Evolutionary conservation across 2,888 invertebrate species (phyloP).

Genomic region (Notocelia uddmanniana): DNA sequence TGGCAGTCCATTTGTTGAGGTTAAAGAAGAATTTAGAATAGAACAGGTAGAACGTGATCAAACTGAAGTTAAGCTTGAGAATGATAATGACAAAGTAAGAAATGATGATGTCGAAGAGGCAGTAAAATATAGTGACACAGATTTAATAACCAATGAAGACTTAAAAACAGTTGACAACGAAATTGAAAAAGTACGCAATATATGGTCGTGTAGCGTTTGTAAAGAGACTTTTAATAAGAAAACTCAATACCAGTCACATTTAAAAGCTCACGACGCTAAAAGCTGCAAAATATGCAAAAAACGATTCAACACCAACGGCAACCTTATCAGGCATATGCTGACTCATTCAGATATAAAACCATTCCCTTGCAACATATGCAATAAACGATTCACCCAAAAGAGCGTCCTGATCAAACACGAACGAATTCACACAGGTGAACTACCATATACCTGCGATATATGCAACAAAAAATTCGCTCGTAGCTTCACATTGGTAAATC

Average conservation of each 20-base stretch:
- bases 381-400: slow-evolving; percentile 32
- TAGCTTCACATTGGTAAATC: slow-evolving; percentile 26
- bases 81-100: background rate
- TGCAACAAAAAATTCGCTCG: slow-evolving; percentile 26
- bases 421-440: slow-evolving; percentile 30
- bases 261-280: slow-evolving; percentile 7
- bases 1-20: background rate
- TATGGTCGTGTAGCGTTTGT: slow-evolving; percentile 26
- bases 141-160: background rate
- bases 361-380: slow-evolving; percentile 11
- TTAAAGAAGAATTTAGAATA: background rate
- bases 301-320: slow-evolving; percentile 28
- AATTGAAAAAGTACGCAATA: slow-evolving; percentile 7
- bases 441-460: slow-evolving; percentile 14
- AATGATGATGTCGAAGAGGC: background rate
- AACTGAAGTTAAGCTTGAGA: background rate
- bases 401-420: slow-evolving; percentile 26
- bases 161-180: background rate
- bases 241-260: slow-evolving; percentile 19
- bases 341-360: slow-evolving; percentile 25
- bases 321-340: slow-evolving; percentile 23
- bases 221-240: slow-evolving; percentile 22
- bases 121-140: background rate
- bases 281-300: slow-evolving; percentile 32
- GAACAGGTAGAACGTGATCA: background rate